Evolutionary conservation across 2,113 vertebrate species (phyloP).

Genomic region (Podarcis raffonei): DNA sequence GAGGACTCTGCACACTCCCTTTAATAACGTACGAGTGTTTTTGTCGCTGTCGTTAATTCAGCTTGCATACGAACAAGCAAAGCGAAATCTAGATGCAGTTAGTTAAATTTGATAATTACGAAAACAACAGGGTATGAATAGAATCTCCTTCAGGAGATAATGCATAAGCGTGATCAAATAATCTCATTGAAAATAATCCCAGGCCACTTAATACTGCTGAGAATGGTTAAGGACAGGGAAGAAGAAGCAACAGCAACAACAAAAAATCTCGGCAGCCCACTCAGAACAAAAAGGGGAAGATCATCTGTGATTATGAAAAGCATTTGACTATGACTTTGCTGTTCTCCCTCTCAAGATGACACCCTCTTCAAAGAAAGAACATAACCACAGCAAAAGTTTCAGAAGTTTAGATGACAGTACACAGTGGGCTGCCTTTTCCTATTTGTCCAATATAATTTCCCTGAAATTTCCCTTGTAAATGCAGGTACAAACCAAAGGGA

Average conservation of each 20-base stretch:
- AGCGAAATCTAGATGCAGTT: not conserved
- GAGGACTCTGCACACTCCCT: not conserved
- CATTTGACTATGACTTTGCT: constrained; percentile 7
- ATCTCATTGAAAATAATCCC: constrained; percentile 7
- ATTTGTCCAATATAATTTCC: not conserved
- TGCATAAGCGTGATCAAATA: not conserved
- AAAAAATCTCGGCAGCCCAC: not conserved
- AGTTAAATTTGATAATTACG: constrained; percentile 2
- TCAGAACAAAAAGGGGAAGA: constrained; percentile 2
- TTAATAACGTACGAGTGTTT: constrained; percentile 16
- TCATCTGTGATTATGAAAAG: constrained; percentile 17
- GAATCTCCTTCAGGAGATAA: constrained; percentile 15
- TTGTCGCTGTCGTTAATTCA: not conserved
- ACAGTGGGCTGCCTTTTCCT: not conserved
- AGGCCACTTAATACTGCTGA: not conserved
- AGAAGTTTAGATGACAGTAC: not conserved
- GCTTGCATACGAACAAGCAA: constrained; percentile 9
- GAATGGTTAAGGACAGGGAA: not conserved
- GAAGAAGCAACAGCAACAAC: not conserved
- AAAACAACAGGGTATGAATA: not conserved
- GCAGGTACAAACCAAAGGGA: not conserved
- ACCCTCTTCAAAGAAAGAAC: not conserved
- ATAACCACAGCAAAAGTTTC: not conserved
- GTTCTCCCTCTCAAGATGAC: constrained; percentile 20
- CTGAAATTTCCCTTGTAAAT: not conserved